Evolutionary conservation across 2,888 invertebrate genomes (phyloP), one percentile per base, ranked within the genome.

Genomic region (Stenodema calcarata): DNA sequence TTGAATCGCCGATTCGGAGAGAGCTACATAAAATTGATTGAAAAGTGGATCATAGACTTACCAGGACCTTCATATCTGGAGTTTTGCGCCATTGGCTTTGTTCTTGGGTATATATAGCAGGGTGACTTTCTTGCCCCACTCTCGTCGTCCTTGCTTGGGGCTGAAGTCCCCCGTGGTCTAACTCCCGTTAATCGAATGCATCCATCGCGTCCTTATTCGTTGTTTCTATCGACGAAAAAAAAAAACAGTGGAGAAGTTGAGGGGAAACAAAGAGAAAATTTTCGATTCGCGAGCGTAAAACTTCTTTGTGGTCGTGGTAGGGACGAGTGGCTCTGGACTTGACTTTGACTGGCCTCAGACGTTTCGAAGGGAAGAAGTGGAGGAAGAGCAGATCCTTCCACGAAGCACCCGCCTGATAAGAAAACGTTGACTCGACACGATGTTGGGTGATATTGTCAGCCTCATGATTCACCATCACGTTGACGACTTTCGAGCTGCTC

Each of bases 71-170:
- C 78, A 78, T 78, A 44, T 18, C 47, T 78, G 78, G 27, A 42
- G 47, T 78, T 78, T 78, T 78, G 78, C 44, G 44, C 18, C 18
- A 41, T 78, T 30, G 44, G 27, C 78, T 44, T 41, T 44, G 78
- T 78, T 41, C 42, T 78, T 44, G 44, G 44, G 47, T 78, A 78
- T 78, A 78, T 78, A 78, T 42, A 78, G 47, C 23, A 44, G 78
- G 42, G 42, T 78, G 78, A 23, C 18, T 78, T 78, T 78, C 35
- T 44, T 16, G 78, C 78, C 78, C 78, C 78, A 44, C 78, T 78
- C 78, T 78, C n/a, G 78, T n/a, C 47, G 78, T 42, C 78, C 78
- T 78, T 78, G 78, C 73, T 75, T 18, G 30, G 73, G 73, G 73
- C 35, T 35, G 11, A 14, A 14, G 7, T 30, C 35, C 30, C 73